Conservation (phyloP, 2,113 vertebrate species). For the Hippocampus zosterae region DNA sequence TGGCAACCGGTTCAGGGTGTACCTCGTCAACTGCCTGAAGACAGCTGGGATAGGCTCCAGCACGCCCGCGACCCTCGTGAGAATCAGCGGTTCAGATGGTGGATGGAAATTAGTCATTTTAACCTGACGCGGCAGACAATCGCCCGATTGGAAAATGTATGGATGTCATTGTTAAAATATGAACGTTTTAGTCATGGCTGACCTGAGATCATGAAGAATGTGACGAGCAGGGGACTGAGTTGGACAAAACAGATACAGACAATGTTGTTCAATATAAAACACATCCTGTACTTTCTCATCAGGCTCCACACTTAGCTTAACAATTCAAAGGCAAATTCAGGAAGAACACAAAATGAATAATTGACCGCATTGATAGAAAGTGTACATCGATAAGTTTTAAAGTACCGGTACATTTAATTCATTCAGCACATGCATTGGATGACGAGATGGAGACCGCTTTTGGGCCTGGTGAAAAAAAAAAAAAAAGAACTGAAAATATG, state of each 20-base stretch:
- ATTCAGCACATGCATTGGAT: slow-evolving; percentile 41
- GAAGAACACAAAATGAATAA: not conserved
- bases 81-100: too few species aligned
- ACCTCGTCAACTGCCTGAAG: too few species aligned
- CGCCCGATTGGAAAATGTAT: slow-evolving; percentile 44
- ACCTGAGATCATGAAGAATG: slow-evolving; percentile 21
- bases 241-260: not conserved
- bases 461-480: slow-evolving; percentile 32
- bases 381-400: slow-evolving; percentile 2
- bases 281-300: not conserved
- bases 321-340: not conserved
- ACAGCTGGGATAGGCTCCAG: too few species aligned
- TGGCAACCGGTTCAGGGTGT: too few species aligned
- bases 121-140: slow-evolving; percentile 35
- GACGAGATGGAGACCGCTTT: slow-evolving; percentile 38
- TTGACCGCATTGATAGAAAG: slow-evolving; percentile 17
- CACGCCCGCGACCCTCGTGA: too few species aligned
- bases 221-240: slow-evolving; percentile 19
- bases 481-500: slow-evolving; percentile 17
- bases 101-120: slow-evolving; percentile 24
- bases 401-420: slow-evolving; percentile 40
- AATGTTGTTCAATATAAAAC: not conserved
- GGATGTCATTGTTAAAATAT: slow-evolving; percentile 44
- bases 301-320: not conserved
- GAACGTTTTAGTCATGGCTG: slow-evolving; percentile 33